phyloP scores from a whole-genome alignment of 2,888 invertebrate genomes.

The Amiota communis region DNA sequence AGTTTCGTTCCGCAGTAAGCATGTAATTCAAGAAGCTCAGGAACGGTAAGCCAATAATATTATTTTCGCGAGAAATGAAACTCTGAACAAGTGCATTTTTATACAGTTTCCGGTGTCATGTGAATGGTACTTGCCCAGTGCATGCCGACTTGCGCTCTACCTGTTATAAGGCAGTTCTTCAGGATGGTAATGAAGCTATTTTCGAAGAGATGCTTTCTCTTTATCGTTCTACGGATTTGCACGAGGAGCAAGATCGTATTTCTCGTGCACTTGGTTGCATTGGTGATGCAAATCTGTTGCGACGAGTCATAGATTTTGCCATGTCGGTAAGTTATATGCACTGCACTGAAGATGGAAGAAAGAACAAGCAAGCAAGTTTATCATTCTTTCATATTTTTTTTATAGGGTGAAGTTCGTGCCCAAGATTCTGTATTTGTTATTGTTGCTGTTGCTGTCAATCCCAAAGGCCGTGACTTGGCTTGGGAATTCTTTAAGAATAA shows the following conservation, averaged over 20 bases:
- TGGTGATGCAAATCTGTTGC: conserved; percentile 80
- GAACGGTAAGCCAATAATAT: conserved; percentile 54
- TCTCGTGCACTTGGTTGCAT: conserved; percentile 88
- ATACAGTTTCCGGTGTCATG: conserved; percentile 79
- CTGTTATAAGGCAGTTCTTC: conserved; percentile 89
- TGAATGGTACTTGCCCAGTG: conserved; percentile 76
- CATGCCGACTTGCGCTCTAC: conserved; percentile 91
- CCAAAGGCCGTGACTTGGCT: conserved; percentile 86
- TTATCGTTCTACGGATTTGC: conserved; percentile 88
- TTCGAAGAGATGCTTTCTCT: conserved; percentile 86
- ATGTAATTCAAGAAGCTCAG: conserved; percentile 84
- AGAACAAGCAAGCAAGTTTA: not conserved
- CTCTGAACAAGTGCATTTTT: not conserved
- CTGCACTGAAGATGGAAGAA: not conserved
- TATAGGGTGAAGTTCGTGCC: conserved; percentile 88
- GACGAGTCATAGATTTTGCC: conserved; percentile 85
- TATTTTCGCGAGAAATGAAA: no score
- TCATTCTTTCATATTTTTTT: not conserved
- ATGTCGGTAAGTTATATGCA: conserved; percentile 79
- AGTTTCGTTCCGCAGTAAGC: conserved; percentile 86
- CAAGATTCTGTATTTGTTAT: conserved; percentile 95
- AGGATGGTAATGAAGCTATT: conserved; percentile 80
- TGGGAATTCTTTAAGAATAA: conserved; percentile 94
- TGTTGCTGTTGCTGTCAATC: conserved; percentile 86
- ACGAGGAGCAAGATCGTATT: conserved; percentile 95